These are phyloP conservation scores for Stictocephala bisonia DNA, from an alignment of 2,888 invertebrate species.

Conservation along the genomic window DNA sequence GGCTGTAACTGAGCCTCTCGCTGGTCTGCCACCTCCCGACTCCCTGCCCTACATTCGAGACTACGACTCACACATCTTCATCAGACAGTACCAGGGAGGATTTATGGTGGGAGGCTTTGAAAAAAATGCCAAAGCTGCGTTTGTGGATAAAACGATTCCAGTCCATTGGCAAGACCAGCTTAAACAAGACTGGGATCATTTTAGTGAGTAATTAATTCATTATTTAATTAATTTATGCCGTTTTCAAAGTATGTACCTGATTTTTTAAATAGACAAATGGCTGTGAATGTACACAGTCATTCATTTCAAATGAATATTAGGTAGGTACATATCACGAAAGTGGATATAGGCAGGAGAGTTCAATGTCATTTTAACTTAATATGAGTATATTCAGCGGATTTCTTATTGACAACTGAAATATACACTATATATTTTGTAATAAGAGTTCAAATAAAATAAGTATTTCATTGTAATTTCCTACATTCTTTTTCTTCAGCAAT, in stretches of 20 bases:
- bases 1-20: constrained; percentile 69
- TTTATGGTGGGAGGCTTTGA: constrained; percentile 77
- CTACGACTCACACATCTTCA: constrained; percentile 73
- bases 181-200: constrained; percentile 70
- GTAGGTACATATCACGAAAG: too few relatives aligned
- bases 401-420: too few relatives aligned
- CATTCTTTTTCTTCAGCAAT: too few relatives aligned
- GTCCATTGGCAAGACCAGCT: constrained; percentile 67
- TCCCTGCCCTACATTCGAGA: constrained; percentile 71
- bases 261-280: too few relatives aligned
- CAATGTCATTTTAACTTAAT: too few relatives aligned
- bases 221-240: not conserved
- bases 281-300: not conserved
- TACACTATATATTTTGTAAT: too few relatives aligned
- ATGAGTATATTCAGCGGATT: too few relatives aligned
- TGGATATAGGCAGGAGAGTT: too few relatives aligned
- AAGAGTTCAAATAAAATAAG: too few relatives aligned
- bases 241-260: too few relatives aligned
- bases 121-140: constrained; percentile 73
- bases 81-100: constrained; percentile 70
- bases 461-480: too few relatives aligned
- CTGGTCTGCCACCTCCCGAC: constrained; percentile 59
- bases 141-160: constrained; percentile 66
- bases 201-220: constrained; percentile 66
- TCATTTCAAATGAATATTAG: not conserved